phyloP scores from a whole-genome alignment of 2,888 invertebrate genomes.

The Lordiphosa andalusiaca region DNA sequence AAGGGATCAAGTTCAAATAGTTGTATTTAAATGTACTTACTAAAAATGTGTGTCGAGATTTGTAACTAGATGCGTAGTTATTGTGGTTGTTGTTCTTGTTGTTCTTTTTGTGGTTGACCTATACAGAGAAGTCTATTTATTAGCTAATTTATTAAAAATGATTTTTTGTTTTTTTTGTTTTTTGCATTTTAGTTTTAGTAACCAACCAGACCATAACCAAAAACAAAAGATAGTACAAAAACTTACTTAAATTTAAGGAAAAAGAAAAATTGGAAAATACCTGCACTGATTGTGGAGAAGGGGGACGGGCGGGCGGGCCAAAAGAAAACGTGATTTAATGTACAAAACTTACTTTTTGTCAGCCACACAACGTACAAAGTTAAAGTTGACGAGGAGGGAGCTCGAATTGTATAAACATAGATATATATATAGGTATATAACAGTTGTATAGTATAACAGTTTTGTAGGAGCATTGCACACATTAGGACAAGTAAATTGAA shows the following conservation, averaged over 20 bases:
- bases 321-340: conserved; percentile 1
- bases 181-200: conserved; percentile 32
- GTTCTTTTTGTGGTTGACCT: conserved; percentile 5
- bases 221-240: conserved; percentile 28
- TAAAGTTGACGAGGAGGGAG: conserved; percentile 23
- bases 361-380: conserved; percentile 25
- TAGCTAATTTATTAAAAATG: conserved; percentile 13
- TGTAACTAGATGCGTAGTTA: conserved; percentile 32
- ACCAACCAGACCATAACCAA: conserved; percentile 63
- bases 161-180: too few species aligned
- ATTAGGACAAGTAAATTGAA: conserved; percentile 32
- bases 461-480: conserved; percentile 52
- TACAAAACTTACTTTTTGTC: conserved; percentile 33
- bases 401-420: conserved; percentile 17
- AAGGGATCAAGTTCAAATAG: conserved; percentile 16
- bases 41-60: conserved; percentile 51
- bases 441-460: conserved; percentile 35
- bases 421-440: conserved; percentile 30
- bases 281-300: conserved; percentile 36
- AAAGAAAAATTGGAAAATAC: conserved; percentile 54
- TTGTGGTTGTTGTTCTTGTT: conserved; percentile 22
- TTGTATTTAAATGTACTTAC: conserved; percentile 44
- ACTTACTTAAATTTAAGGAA: conserved; percentile 19
- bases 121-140: conserved; percentile 16
- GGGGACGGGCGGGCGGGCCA: not conserved